These are phyloP conservation scores for Plebejus melissa DNA, from an alignment of 2,888 invertebrate genomes.

Conservation along the genomic window DNA sequence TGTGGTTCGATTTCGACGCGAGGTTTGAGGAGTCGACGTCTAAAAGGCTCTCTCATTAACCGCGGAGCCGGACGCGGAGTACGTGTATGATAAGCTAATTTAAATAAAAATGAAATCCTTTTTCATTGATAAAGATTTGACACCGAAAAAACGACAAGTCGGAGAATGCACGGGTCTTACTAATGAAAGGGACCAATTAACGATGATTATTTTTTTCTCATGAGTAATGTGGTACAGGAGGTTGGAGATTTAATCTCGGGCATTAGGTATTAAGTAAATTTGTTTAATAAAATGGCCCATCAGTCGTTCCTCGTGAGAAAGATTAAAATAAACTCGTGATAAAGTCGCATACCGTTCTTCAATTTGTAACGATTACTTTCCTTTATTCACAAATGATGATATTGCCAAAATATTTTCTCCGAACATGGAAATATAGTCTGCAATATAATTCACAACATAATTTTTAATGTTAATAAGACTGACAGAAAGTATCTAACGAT, in stretches of 20 bases:
- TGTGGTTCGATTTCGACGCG: not conserved
- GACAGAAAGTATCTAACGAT: too few species aligned
- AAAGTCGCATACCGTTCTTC: constrained; percentile 9
- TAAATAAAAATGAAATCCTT: constrained; percentile 76
- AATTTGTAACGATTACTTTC: not conserved
- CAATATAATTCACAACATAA: not conserved
- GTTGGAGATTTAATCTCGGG: constrained; percentile 38
- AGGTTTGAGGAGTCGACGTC: not conserved
- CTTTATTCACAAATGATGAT: not conserved
- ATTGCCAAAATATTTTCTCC: not conserved
- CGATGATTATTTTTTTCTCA: constrained; percentile 74
- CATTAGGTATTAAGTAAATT: constrained; percentile 30
- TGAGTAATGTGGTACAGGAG: constrained; percentile 59
- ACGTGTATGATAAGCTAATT: constrained; percentile 64
- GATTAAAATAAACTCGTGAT: constrained; percentile 25
- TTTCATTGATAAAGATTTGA: constrained; percentile 78
- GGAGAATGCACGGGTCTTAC: constrained; percentile 70
- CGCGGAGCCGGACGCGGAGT: constrained; percentile 55
- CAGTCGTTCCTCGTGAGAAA: constrained; percentile 22
- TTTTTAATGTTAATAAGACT: not conserved
- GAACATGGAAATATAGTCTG: not conserved
- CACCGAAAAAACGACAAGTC: constrained; percentile 69
- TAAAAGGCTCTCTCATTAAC: constrained; percentile 43
- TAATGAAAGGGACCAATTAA: constrained; percentile 79
- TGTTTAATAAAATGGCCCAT: constrained; percentile 29